Base-by-base conservation (phyloP, 1,140 invertebrate genomes). In the Macrobrachium rosenbergii region DNA sequence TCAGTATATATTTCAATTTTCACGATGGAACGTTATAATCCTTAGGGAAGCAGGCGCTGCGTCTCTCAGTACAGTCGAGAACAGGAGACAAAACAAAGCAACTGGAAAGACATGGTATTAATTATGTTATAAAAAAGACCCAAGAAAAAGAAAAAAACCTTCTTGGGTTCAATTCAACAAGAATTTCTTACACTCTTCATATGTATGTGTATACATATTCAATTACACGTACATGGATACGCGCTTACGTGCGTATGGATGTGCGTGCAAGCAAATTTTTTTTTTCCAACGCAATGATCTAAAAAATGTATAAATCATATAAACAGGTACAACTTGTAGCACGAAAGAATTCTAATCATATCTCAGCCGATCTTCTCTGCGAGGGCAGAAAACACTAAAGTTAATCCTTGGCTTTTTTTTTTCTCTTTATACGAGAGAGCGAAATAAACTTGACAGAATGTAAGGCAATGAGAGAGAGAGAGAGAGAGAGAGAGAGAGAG, bases 321-420 rank as follows among this genome's bases (percentile, higher is more conserved):
- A 81, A 86, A 88, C 86, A 88, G 86, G 86, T 88, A 88, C 86
- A 77, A 88, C 19, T 82, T 88, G 86, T 88, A 88, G 86, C 86
- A 88, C 86, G 76, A 60, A 82, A 63, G 37, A 23, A 67, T 21
- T 12, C 69, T 23, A 76, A 19, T 69, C 78, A 43, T 19, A 67
- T 60, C 67, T 69, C 73, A 81, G 69, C 69, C 78, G 73, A 67
- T 62, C 83, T 59, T 17, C 43, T 43, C 21, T 85, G 2, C 19
- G 17, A 78, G 62, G 64, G 28, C 45, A 78, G 37, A 43, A 52
- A 58, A 21, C 19, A 21, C 75, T 58, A 59, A 23, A 77, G 52
- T 73, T 23, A 43, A 62, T 80, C 60, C 69, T 73, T 23, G 19
- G 67, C 45, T 52, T 52, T 52, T 52, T 52, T 52, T 52, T 8